phyloP scores from a whole-genome alignment of 1,140 invertebrate species.

The Sinella curviseta region DNA sequence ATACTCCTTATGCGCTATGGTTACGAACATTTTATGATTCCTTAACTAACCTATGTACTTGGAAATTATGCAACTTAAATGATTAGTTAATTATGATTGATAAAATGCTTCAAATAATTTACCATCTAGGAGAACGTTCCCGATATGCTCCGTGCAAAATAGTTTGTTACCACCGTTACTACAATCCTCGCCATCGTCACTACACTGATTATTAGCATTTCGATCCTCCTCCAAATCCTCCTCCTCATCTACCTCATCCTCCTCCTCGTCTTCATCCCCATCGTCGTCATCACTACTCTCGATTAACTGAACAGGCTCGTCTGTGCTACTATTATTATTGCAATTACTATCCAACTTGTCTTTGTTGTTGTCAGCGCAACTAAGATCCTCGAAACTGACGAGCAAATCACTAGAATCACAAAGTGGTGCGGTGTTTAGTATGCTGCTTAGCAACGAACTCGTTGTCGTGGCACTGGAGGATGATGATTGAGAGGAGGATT shows the following conservation, averaged over 20 bases:
- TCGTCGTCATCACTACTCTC: neutral
- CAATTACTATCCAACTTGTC: too few relatives aligned
- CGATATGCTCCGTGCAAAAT: constrained; percentile 19
- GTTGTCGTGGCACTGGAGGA: neutral
- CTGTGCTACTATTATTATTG: too few relatives aligned
- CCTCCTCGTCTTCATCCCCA: neutral
- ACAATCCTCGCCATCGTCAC: neutral
- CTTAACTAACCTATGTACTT: neutral
- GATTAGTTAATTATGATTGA: neutral
- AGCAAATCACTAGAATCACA: neutral
- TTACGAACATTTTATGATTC: neutral
- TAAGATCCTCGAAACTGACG: neutral
- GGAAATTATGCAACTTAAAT: neutral
- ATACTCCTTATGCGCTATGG: neutral
- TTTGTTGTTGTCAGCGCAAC: neutral
- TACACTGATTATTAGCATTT: neutral
- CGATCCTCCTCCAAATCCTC: neutral
- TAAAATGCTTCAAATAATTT: neutral
- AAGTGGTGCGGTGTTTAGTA: neutral
- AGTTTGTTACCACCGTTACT: neutral
- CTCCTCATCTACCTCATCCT: neutral
- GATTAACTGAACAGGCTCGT: neutral
- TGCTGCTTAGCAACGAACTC: neutral
- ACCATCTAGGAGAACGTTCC: constrained; percentile 3
- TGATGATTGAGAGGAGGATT: neutral